Percentiles rank a stretch among this genome's conserved stretches.
phyloP scores from a whole-genome alignment of 2,113 vertebrate species.

The Crotalus helleri region DNA sequence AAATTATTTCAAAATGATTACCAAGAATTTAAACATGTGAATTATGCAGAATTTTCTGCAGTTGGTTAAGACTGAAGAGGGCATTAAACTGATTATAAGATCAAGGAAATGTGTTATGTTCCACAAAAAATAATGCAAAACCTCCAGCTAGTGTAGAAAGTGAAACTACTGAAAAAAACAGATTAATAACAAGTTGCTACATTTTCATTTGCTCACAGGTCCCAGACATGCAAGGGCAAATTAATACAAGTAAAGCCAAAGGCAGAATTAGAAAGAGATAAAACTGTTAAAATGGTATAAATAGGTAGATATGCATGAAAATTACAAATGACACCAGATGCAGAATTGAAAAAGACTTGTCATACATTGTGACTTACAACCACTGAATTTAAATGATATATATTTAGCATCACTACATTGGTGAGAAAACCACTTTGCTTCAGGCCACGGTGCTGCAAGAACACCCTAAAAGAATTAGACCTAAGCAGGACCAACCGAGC shows the following conservation, averaged over 20 bases:
- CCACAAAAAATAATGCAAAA: constrained; percentile 1
- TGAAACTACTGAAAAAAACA: background rate
- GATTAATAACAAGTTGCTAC: constrained; percentile 1
- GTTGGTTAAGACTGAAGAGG: background rate
- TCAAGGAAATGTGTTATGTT: background rate
- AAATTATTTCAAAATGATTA: constrained; percentile 49
- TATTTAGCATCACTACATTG: background rate
- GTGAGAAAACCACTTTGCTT: background rate
- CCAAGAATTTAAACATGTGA: background rate
- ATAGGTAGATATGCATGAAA: constrained; percentile 18
- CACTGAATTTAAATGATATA: constrained; percentile 36
- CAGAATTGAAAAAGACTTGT: constrained; percentile 18
- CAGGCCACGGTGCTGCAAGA: background rate
- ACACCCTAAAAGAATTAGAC: background rate
- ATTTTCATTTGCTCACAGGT: constrained; percentile 20
- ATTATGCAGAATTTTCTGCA: background rate
- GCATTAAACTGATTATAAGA: constrained; percentile 22
- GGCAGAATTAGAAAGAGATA: background rate
- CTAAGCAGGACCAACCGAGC: background rate
- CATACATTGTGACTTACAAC: constrained; percentile 30
- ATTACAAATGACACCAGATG: constrained; percentile 33
- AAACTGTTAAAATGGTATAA: constrained; percentile 36
- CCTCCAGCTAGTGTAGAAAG: background rate
- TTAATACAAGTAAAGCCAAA: constrained; percentile 28
- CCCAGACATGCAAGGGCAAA: constrained; percentile 22